Percentiles rank a stretch among this genome's conserved stretches.
These are phyloP conservation scores for Corydoras sp. DNA, from an alignment of 2,113 vertebrate species.

Conservation along the genomic window DNA sequence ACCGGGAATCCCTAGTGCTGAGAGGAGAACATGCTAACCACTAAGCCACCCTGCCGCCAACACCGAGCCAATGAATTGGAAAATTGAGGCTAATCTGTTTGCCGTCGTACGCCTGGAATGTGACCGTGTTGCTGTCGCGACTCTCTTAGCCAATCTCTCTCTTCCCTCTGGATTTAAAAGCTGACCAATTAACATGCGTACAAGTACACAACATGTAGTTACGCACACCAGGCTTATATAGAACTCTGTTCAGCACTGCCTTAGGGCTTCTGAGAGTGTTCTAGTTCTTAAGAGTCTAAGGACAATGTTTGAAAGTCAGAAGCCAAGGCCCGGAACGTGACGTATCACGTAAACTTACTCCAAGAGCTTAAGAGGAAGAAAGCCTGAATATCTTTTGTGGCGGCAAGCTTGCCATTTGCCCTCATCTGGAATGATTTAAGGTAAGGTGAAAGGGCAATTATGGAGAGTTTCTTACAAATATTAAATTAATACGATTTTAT, in stretches of 20 bases:
- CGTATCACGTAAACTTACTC: background rate
- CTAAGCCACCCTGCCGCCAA: too few species aligned
- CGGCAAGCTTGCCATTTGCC: too few species aligned
- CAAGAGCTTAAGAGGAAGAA: background rate
- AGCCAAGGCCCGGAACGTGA: background rate
- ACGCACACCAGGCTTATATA: constrained; percentile 22
- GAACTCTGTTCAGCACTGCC: background rate
- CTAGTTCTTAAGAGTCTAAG: background rate
- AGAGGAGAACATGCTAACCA: too few species aligned
- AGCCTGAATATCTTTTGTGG: too few species aligned
- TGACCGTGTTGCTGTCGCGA: constrained; percentile 11
- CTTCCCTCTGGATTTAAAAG: constrained; percentile 44
- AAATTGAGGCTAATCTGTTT: constrained; percentile 31
- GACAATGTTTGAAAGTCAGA: background rate
- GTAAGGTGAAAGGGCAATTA: too few species aligned
- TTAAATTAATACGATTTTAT: too few species aligned
- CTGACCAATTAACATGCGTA: constrained; percentile 41
- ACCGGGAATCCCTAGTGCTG: too few species aligned
- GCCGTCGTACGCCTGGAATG: constrained; percentile 27
- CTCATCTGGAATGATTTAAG: too few species aligned
- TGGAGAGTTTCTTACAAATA: too few species aligned
- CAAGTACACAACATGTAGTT: constrained; percentile 7
- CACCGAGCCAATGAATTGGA: constrained; percentile 13
- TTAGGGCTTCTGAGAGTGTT: constrained; percentile 3
- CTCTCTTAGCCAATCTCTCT: constrained; percentile 9